These are phyloP conservation scores for Periparus ater DNA, from an alignment of 2,797 vertebrate genomes.

Conservation along the genomic window DNA sequence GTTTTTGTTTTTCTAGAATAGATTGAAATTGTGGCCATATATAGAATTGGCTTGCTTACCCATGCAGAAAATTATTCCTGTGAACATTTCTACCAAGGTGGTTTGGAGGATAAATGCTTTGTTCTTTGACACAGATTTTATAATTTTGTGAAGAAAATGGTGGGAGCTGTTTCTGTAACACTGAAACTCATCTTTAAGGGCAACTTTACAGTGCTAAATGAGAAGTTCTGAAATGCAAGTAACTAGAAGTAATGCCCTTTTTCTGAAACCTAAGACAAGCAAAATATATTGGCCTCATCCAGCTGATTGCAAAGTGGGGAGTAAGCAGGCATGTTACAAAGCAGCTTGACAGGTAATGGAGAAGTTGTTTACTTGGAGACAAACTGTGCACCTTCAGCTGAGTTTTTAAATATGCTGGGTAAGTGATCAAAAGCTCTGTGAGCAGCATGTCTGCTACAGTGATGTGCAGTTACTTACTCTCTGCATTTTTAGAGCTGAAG, in stretches of 20 bases:
- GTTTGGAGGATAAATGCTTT: constrained; percentile 35
- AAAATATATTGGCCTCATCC: constrained; percentile 14
- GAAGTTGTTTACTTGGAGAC: neutral
- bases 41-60: constrained; percentile 25
- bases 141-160: neutral
- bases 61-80: constrained; percentile 6
- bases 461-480: constrained; percentile 13
- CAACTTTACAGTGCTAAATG: neutral
- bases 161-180: neutral
- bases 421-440: constrained; percentile 7
- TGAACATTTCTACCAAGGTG: neutral
- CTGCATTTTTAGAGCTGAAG: neutral
- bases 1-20: neutral
- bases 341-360: constrained; percentile 2
- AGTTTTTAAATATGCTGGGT: constrained; percentile 16
- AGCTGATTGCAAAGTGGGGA: constrained; percentile 3
- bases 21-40: neutral
- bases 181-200: neutral
- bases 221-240: constrained; percentile 17
- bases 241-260: constrained; percentile 51
- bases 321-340: neutral
- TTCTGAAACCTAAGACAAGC: constrained; percentile 15
- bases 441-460: neutral
- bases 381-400: constrained; percentile 2
- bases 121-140: neutral